Evolutionary conservation across 2,797 vertebrate genomes (phyloP).

Genomic region (Euthynnus affinis): DNA sequence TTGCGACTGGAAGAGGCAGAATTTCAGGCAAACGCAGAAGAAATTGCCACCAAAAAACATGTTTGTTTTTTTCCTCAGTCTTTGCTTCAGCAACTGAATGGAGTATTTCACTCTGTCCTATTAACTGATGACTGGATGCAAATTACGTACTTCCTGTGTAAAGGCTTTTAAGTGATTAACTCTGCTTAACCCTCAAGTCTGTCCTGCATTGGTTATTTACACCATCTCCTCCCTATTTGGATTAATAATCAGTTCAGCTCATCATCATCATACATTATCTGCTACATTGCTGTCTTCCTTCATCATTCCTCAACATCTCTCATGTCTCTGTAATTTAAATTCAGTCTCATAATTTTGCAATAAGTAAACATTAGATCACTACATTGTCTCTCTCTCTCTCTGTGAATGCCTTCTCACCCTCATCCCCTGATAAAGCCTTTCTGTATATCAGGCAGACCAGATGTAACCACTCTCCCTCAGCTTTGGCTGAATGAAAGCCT

Average conservation of each 20-base stretch:
- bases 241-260: slow-evolving; percentile 54
- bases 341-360: slow-evolving; percentile 38
- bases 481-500: slow-evolving; percentile 76
- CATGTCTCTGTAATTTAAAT: slow-evolving; percentile 44
- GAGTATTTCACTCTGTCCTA: slow-evolving; percentile 37
- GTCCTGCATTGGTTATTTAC: slow-evolving; percentile 69
- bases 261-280: slow-evolving; percentile 49
- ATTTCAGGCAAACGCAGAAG: background rate
- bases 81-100: slow-evolving; percentile 17
- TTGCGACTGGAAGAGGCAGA: background rate
- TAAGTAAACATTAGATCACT: slow-evolving; percentile 35
- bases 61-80: too few relatives aligned
- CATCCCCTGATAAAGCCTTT: slow-evolving; percentile 55
- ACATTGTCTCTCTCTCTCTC: background rate
- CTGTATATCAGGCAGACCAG: slow-evolving; percentile 48
- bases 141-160: slow-evolving; percentile 76
- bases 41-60: background rate
- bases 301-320: slow-evolving; percentile 16
- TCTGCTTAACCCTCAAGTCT: slow-evolving; percentile 56
- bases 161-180: slow-evolving; percentile 73
- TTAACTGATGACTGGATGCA: slow-evolving; percentile 55
- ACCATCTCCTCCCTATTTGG: slow-evolving; percentile 35
- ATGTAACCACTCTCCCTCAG: slow-evolving; percentile 74
- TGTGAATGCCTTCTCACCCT: slow-evolving; percentile 19
- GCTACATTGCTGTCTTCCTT: slow-evolving; percentile 2